phyloP scores from a whole-genome alignment of 2,888 invertebrate species.

The Amblyteles armatorius region DNA sequence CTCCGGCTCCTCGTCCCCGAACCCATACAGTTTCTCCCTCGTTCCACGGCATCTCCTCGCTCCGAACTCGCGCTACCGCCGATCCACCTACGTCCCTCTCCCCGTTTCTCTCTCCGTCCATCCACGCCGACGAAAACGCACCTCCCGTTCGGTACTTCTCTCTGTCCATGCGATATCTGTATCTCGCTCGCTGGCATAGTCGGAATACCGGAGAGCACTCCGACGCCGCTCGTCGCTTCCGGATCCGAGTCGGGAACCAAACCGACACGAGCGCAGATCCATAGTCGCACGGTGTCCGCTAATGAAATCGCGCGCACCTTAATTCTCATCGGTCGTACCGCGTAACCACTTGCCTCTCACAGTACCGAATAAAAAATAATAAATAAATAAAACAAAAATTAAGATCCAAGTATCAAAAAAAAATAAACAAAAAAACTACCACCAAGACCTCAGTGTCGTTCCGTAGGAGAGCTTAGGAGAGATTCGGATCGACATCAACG shows the following conservation, averaged over 20 bases:
- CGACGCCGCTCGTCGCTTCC: slow-evolving; percentile 67
- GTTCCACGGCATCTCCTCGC: slow-evolving; percentile 43
- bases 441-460: background rate
- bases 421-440: background rate
- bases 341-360: background rate
- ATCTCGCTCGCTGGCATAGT: slow-evolving; percentile 49
- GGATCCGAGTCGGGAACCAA: slow-evolving; percentile 67
- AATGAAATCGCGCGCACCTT: slow-evolving; percentile 73
- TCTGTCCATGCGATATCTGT: slow-evolving; percentile 40
- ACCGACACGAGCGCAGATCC: slow-evolving; percentile 67
- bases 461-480: background rate
- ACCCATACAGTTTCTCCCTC: slow-evolving; percentile 60
- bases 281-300: slow-evolving; percentile 74
- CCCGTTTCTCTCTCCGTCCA: slow-evolving; percentile 58
- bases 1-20: slow-evolving; percentile 18
- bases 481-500: too few relatives aligned
- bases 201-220: slow-evolving; percentile 51
- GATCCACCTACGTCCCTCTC: slow-evolving; percentile 60
- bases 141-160: slow-evolving; percentile 28
- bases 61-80: slow-evolving; percentile 44
- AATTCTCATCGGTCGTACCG: background rate
- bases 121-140: slow-evolving; percentile 43
- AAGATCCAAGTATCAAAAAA: background rate
- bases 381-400: too few relatives aligned
- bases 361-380: too few relatives aligned